Conservation (phyloP, 2,888 invertebrate genomes). For the Thumatha senex region DNA sequence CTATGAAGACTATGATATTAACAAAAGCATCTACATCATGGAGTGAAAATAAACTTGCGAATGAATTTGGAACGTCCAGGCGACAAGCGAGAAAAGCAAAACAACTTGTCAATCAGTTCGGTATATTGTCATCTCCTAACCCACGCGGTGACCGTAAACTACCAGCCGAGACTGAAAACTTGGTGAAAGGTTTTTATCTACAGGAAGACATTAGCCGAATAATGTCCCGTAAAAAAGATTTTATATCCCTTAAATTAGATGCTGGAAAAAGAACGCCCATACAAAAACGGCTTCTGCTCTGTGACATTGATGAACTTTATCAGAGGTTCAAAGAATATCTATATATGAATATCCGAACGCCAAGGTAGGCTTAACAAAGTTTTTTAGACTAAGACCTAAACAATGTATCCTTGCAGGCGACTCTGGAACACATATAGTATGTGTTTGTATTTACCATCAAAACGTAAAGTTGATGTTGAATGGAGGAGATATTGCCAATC, state of each 20-base stretch:
- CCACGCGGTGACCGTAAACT: constrained; percentile 21
- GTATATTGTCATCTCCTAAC: constrained; percentile 29
- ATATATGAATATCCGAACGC: neutral
- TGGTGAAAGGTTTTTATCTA: neutral
- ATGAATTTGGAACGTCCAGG: constrained; percentile 28
- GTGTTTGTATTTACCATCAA: constrained; percentile 16
- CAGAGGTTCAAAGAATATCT: no score
- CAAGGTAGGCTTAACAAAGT: neutral
- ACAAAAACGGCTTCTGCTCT: neutral
- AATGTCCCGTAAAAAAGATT: constrained; percentile 5
- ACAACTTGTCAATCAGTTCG: constrained; percentile 20
- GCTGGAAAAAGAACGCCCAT: neutral
- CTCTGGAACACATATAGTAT: neutral
- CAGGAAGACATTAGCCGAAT: neutral
- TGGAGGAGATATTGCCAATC: constrained; percentile 21
- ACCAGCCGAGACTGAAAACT: constrained; percentile 2
- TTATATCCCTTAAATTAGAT: constrained; percentile 1
- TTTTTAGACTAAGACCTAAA: constrained; percentile 18
- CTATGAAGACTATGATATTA: constrained; percentile 27
- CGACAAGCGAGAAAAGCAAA: constrained; percentile 34
- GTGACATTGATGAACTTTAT: no score
- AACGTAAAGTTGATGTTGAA: constrained; percentile 23
- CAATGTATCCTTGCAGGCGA: constrained; percentile 28
- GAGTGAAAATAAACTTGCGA: constrained; percentile 18
- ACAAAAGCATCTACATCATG: constrained; percentile 31